A percentile compares a stretch with the other conserved stretches of the same genome.
These are phyloP conservation scores for Drosophila arawakana DNA, from an alignment of 1,140 invertebrate species.

Conservation along the genomic window DNA sequence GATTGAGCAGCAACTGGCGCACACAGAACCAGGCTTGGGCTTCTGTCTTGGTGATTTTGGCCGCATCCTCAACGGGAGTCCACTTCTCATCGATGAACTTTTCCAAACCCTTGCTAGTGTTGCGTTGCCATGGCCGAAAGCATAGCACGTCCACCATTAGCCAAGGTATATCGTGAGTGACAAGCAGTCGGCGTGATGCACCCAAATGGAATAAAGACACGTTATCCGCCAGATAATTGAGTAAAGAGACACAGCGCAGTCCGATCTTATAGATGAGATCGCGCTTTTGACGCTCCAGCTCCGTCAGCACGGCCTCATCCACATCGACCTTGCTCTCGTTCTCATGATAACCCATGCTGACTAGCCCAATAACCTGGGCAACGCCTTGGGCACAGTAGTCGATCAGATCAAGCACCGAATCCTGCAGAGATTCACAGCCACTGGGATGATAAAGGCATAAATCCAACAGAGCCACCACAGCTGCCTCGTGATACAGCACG, in stretches of 20 bases:
- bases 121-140: slow-evolving; percentile 88
- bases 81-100: slow-evolving; percentile 87
- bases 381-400: slow-evolving; percentile 89
- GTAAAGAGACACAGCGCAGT: slow-evolving; percentile 89
- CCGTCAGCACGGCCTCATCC: slow-evolving; percentile 85
- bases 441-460: slow-evolving; percentile 90
- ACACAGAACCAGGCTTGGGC: slow-evolving; percentile 91
- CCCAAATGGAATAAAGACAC: slow-evolving; percentile 87
- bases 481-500: slow-evolving; percentile 90
- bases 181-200: slow-evolving; percentile 87
- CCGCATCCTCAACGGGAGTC: slow-evolving; percentile 86
- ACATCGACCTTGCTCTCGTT: slow-evolving; percentile 82
- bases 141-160: slow-evolving; percentile 89
- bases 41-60: slow-evolving; percentile 88
- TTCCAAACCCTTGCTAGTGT: slow-evolving; percentile 86
- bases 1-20: slow-evolving; percentile 88
- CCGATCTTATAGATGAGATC: slow-evolving; percentile 90
- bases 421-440: slow-evolving; percentile 88
- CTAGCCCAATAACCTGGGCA: slow-evolving; percentile 85
- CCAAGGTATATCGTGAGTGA: slow-evolving; percentile 90
- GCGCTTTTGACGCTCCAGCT: slow-evolving; percentile 87
- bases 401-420: slow-evolving; percentile 89
- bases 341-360: slow-evolving; percentile 74
- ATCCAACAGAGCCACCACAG: slow-evolving; percentile 89
- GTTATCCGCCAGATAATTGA: slow-evolving; percentile 87